Conservation (phyloP, 2,888 invertebrate species). For the Agrochola circellaris region DNA sequence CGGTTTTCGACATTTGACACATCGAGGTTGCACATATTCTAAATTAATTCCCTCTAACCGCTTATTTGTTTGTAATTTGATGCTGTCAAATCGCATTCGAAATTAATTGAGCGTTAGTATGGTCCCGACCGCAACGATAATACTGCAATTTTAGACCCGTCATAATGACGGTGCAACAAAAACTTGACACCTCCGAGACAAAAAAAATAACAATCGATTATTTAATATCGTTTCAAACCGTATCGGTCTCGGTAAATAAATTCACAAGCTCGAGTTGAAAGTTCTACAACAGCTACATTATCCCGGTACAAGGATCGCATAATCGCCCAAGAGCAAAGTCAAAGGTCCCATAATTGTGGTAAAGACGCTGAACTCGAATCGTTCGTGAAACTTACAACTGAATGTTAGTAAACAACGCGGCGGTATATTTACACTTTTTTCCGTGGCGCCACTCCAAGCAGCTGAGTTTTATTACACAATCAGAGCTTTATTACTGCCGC, state of each 20-base stretch:
- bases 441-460: slow-evolving; percentile 78
- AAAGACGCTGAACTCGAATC: slow-evolving; percentile 68
- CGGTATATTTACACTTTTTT: slow-evolving; percentile 79
- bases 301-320: slow-evolving; percentile 68
- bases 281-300: slow-evolving; percentile 63
- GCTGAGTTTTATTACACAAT: slow-evolving; percentile 84
- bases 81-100: slow-evolving; percentile 85
- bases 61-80: slow-evolving; percentile 79
- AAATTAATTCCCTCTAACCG: slow-evolving; percentile 66
- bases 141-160: slow-evolving; percentile 82
- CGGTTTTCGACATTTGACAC: slow-evolving; percentile 58
- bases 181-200: slow-evolving; percentile 80
- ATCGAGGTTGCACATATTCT: slow-evolving; percentile 68
- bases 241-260: slow-evolving; percentile 78
- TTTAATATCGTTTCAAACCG: slow-evolving; percentile 78
- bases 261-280: slow-evolving; percentile 65
- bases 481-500: slow-evolving; percentile 77
- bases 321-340: slow-evolving; percentile 67
- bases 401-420: slow-evolving; percentile 85
- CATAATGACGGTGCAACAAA: slow-evolving; percentile 87
- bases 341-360: slow-evolving; percentile 74
- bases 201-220: slow-evolving; percentile 82
- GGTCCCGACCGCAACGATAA: slow-evolving; percentile 78
- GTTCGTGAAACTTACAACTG: slow-evolving; percentile 69
- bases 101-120: slow-evolving; percentile 86